Percentiles rank a stretch among this genome's conserved stretches.
Conservation (phyloP, 1,140 invertebrate genomes). For the Aradophagus sp. region DNA sequence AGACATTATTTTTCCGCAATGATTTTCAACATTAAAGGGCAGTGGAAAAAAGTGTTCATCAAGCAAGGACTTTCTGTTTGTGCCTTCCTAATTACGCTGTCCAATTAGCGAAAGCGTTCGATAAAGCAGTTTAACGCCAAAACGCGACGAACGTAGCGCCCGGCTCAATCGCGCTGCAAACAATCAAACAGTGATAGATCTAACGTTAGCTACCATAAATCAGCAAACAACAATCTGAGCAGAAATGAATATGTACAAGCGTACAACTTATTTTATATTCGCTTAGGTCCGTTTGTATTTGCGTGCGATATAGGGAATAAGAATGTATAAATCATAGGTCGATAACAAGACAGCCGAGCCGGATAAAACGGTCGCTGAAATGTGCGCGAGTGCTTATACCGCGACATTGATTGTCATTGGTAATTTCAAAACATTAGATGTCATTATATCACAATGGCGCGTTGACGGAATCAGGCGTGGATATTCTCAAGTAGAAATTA, state of each 20-base stretch:
- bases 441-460: slow-evolving; percentile 9
- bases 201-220: slow-evolving; percentile 14
- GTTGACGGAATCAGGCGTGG: slow-evolving; percentile 18
- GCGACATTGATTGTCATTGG: slow-evolving; percentile 41
- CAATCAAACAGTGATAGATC: background rate
- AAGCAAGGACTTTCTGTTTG: slow-evolving; percentile 49
- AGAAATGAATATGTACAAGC: slow-evolving; percentile 1
- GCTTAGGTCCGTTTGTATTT: slow-evolving; percentile 26
- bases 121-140: slow-evolving; percentile 22
- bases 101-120: slow-evolving; percentile 60
- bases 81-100: slow-evolving; percentile 62
- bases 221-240: slow-evolving; percentile 15
- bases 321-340: slow-evolving; percentile 49
- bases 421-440: slow-evolving; percentile 28
- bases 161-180: background rate
- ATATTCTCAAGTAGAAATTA: background rate
- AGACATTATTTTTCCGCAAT: slow-evolving; percentile 50
- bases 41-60: slow-evolving; percentile 16
- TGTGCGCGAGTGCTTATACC: slow-evolving; percentile 8
- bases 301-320: slow-evolving; percentile 33
- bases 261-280: slow-evolving; percentile 33
- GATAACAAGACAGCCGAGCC: slow-evolving; percentile 47
- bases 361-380: slow-evolving; percentile 46
- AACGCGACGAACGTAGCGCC: background rate
- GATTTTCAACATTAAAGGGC: slow-evolving; percentile 26